Evolutionary conservation across 2,113 vertebrate species (phyloP).

Genomic region (Paradoxurus hermaphroditus): DNA sequence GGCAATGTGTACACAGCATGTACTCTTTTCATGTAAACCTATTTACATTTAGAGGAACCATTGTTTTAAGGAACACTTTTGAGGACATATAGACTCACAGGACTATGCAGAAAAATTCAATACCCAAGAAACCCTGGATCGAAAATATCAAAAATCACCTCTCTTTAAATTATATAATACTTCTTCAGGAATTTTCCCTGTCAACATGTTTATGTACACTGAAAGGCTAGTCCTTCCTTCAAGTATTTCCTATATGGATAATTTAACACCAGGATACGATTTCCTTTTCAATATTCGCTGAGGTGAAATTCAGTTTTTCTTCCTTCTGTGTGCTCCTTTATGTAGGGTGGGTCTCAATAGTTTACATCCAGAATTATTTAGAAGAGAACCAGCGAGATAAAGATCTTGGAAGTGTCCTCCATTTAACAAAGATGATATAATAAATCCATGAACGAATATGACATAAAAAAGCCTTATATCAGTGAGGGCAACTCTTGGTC

Average conservation of each 20-base stretch:
- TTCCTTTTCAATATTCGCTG: conserved; percentile 14
- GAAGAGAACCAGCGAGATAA: background rate
- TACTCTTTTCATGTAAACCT: background rate
- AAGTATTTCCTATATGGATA: background rate
- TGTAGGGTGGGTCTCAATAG: background rate
- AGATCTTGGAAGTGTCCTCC: background rate
- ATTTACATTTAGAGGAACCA: background rate
- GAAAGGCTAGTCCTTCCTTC: background rate
- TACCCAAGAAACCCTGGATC: background rate
- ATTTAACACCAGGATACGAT: background rate
- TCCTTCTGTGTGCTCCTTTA: background rate
- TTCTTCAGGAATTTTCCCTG: background rate
- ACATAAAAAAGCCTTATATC: background rate
- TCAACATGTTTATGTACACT: background rate
- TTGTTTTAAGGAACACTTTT: background rate
- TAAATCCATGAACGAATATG: background rate
- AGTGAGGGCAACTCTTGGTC: background rate
- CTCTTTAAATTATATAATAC: background rate
- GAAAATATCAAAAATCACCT: background rate
- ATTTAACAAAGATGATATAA: background rate
- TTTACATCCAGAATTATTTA: background rate
- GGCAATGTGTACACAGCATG: background rate
- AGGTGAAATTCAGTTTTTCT: background rate
- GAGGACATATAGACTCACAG: background rate
- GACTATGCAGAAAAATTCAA: background rate